Evolutionary conservation across 2,888 invertebrate genomes (phyloP), one percentile per base, ranked within the genome.

Genomic region (Chalcosyrphus nemorum): DNA sequence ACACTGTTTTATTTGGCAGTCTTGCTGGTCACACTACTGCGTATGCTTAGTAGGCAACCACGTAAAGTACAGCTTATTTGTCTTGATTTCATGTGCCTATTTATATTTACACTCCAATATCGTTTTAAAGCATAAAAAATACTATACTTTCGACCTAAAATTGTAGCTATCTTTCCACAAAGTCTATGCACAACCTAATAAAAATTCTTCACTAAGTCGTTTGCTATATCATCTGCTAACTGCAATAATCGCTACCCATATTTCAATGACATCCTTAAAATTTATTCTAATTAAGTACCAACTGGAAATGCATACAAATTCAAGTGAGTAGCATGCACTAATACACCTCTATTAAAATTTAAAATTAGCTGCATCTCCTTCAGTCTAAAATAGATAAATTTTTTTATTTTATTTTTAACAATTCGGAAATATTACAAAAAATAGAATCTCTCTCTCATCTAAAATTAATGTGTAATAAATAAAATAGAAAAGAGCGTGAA

Each of bases 391-490:
- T 65, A 13, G 17, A 19, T 32, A 9, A 7, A n/a, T 29, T 65
- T 35, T 13, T 15, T 43, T 27, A 17, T 45, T 47, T 65, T 65
- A 65, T 65, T 65, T 65, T 50, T 50, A 65, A 65, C 19, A 19
- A 43, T 17, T 65, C 47, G 19, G 35, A 65, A 65, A 47, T 50
- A 65, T 50, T 50, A 61, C 45, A 65, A 63, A 63, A 35, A 63
- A 29, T 47, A 63, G 43, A 63, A 27, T 65, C n/a, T 35, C 24
- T 9, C 19, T 15, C 17, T 65, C 19, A 35, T 35, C 63, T 50
- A 65, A 65, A 65, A 65, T 65, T 50, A 65, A 65, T 65, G 19
- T 50, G 32, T 47, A 65, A 50, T 65, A 65, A 65, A 65, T 65
- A 50, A 50, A 65, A 65, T 5, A 13, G n/a, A 65, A 13, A 65